Conservation (phyloP, 1,140 invertebrate genomes). For the Scaptomyza hsui region DNA sequence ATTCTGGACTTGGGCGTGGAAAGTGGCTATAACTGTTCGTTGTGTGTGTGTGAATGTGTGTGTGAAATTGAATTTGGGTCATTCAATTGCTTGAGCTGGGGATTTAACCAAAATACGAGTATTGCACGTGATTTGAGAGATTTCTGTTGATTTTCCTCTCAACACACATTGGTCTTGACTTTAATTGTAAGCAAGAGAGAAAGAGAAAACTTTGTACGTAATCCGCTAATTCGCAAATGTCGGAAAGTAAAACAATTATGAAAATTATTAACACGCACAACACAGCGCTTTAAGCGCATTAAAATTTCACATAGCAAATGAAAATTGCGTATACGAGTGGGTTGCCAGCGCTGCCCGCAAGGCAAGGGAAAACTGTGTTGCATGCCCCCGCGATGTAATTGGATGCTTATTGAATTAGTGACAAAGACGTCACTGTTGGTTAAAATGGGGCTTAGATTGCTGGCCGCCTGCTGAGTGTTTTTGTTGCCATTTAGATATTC, state of each 20-base stretch:
- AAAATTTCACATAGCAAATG: constrained; percentile 69
- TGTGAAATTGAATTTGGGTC: constrained; percentile 76
- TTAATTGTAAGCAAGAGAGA: constrained; percentile 16
- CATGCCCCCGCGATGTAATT: constrained; percentile 69
- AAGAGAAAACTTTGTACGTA: constrained; percentile 2
- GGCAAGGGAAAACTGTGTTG: constrained; percentile 13
- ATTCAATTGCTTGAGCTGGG: constrained; percentile 53
- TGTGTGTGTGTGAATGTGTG: background rate
- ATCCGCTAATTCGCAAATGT: constrained; percentile 26
- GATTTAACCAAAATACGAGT: constrained; percentile 26
- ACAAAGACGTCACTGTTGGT: constrained; percentile 46
- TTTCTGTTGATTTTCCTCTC: background rate
- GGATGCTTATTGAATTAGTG: constrained; percentile 81
- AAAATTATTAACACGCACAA: constrained; percentile 50
- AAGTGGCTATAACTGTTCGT: background rate
- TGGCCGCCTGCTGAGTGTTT: constrained; percentile 46
- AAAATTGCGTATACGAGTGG: constrained; percentile 57
- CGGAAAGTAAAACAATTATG: constrained; percentile 50
- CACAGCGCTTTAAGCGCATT: constrained; percentile 62
- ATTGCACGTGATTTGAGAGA: constrained; percentile 37
- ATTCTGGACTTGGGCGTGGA: constrained; percentile 16
- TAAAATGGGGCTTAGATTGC: background rate
- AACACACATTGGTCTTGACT: background rate
- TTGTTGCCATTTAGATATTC: constrained; percentile 75
- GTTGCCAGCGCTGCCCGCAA: background rate